Conservation (phyloP, 2,113 vertebrate genomes). For the Phycodurus eques region DNA sequence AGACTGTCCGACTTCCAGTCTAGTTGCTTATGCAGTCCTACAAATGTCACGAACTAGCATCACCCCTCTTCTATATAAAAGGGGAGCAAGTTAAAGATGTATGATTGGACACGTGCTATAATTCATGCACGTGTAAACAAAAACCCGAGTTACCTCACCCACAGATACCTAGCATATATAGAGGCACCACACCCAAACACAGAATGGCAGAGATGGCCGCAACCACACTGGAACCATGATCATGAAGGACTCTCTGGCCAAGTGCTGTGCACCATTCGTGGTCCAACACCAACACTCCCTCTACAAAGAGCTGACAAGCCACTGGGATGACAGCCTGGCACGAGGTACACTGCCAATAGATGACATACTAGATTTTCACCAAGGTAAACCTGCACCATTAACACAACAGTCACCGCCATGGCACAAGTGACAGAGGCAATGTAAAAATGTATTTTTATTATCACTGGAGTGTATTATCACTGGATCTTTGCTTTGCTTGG, state of each 20-base stretch:
- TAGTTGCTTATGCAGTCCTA: slow-evolving; percentile 76
- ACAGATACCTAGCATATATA: slow-evolving; percentile 83
- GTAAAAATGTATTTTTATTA: slow-evolving; percentile 72
- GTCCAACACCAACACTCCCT: slow-evolving; percentile 78
- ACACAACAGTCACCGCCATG: slow-evolving; percentile 75
- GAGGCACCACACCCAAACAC: slow-evolving; percentile 81
- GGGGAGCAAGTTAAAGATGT: background rate
- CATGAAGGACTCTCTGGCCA: slow-evolving; percentile 75
- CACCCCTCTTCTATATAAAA: slow-evolving; percentile 78
- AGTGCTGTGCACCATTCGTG: slow-evolving; percentile 75
- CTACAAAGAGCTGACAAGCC: slow-evolving; percentile 73
- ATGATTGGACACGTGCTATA: background rate
- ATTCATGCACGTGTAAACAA: background rate
- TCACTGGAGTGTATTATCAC: slow-evolving; percentile 74
- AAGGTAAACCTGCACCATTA: slow-evolving; percentile 83
- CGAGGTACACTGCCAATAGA: background rate
- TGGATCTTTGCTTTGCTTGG: slow-evolving; percentile 72
- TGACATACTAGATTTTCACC: slow-evolving; percentile 77
- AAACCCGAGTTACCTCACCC: slow-evolving; percentile 72
- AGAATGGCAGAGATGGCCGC: slow-evolving; percentile 79
- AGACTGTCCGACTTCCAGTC: slow-evolving; percentile 71
- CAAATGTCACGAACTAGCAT: slow-evolving; percentile 85
- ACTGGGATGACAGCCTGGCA: background rate
- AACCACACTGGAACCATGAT: slow-evolving; percentile 83
- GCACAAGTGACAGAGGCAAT: slow-evolving; percentile 76